These are phyloP conservation scores for Laodelphax striatellus DNA, from an alignment of 1,140 invertebrate genomes.

Conservation along the genomic window DNA sequence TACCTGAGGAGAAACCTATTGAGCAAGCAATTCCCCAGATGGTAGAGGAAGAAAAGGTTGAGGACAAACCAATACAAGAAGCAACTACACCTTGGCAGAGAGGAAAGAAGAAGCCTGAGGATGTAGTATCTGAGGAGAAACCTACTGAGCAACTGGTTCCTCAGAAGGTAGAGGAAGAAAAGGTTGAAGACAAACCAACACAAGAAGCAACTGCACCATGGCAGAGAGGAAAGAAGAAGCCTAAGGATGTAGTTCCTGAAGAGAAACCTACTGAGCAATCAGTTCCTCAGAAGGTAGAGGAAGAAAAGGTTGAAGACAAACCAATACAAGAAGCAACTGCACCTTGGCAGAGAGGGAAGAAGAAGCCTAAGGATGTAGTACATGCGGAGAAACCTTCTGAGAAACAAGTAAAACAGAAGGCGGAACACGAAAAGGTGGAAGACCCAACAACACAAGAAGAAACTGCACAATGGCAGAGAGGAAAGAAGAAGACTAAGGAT, in stretches of 20 bases:
- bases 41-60: neutral
- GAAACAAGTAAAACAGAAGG: neutral
- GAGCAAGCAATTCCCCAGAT: neutral
- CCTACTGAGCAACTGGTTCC: neutral
- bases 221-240: constrained; percentile 14
- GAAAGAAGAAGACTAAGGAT: constrained; percentile 1
- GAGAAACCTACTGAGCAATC: constrained; percentile 14
- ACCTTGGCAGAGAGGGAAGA: constrained; percentile 7
- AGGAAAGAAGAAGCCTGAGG: constrained; percentile 15
- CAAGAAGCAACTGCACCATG: neutral
- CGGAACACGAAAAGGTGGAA: neutral
- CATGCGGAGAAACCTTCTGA: constrained; percentile 19
- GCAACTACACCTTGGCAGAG: constrained; percentile 4
- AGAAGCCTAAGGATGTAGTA: constrained; percentile 14
- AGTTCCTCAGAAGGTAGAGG: neutral
- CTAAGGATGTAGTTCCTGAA: constrained; percentile 18
- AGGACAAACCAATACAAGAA: constrained; percentile 3
- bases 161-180: neutral
- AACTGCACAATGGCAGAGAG: constrained; percentile 2
- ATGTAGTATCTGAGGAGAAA: constrained; percentile 21
- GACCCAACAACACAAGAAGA: neutral
- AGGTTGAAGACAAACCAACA: constrained; percentile 8
- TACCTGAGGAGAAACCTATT: constrained; percentile 19
- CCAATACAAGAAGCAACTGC: neutral
- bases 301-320: constrained; percentile 10